Evolutionary conservation across 1,140 invertebrate species (phyloP), one percentile per base, ranked within the genome.

Genomic region (Ceratosolen solmsi): DNA sequence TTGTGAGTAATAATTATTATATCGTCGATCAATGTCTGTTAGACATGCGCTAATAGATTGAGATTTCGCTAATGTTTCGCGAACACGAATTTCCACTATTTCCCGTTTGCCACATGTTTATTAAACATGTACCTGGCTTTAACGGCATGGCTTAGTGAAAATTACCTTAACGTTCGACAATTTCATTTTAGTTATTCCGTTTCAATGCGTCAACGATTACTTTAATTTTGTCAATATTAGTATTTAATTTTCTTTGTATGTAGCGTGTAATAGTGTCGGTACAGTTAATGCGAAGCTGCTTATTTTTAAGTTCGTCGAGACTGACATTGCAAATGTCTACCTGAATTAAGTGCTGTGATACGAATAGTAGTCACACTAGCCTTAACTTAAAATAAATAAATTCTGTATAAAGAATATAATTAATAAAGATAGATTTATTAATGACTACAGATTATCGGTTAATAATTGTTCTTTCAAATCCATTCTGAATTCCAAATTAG

Each of bases 281-380:
- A 56, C 41, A 49, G 36, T 78, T 65, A 51, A n/a, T 25, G 30
- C n/a, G 41, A 49, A 68, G 56, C 46, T 20, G 8, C 27, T 79
- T 72, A 51, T 76, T 82, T 84, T 80, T 85, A 83, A 84, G 74
- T 46, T 87, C 85, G 84, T 83, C 82, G 84, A 88, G 88, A 90
- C 86, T 88, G 88, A 88, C 87, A 89, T 88, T 85, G 41, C 38
- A 70, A 87, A 88, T 89, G 87, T 89, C 88, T 89, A 89, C 89
- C 89, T 89, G 87, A 88, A 80, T 38, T 85, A 88, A 88, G 87
- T 86, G 86, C 89, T 90, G 89, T 90, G 89, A 90, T 90, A 89
- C 85, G 73, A 83, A 89, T 86, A 88, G 84, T 89, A 90, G 88
- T 90, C 87, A 86, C 84, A 85, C 81, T 87, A 86, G 83, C 79